Evolutionary conservation across 1,140 invertebrate species (phyloP), one percentile per base, ranked within the genome.

Genomic region (Thaumetopoea pityocampa): DNA sequence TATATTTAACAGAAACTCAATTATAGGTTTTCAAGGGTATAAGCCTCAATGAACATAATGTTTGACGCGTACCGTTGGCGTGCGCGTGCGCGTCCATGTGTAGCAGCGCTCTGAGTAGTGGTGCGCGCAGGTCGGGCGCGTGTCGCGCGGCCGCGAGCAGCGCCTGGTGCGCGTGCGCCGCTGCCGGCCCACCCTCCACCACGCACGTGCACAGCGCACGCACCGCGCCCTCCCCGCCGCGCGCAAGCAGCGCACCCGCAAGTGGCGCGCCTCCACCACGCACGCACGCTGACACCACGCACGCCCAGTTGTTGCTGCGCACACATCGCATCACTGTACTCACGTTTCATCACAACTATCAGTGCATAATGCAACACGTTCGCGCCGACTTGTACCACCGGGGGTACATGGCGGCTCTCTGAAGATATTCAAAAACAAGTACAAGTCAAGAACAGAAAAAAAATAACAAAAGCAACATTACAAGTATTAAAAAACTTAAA

Each of bases 261-360:
- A 54, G 30, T 49, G 38, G 5, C 52, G 54, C 30, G 48, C 54
- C 16, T 5, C 32, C 34, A 26, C 33, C 42, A 19, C 70, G 70
- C 22, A 59, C 59, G 24, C 71, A 70, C 20, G 70, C 59, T 11
- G 65, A 57, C 19, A 81, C 63, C 35, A 81, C 70, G 18, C 59
- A 59, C 30, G 74, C 65, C 77, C 77, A 81, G 28, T 76, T 78
- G 51, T 81, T 81, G 37, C 77, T 81, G 45, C 5, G n/a, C n/a
- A n/a, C n/a, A n/a, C n/a, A n/a, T n/a, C n/a, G n/a, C n/a, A n/a
- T n/a, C n/a, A n/a, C n/a, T n/a, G n/a, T n/a, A n/a, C n/a, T n/a
- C n/a, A n/a, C n/a, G n/a, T n/a, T n/a, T n/a, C n/a, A n/a, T n/a
- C n/a, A n/a, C n/a, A n/a, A n/a, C n/a, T n/a, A n/a, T n/a, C n/a